Percentiles rank a stretch among this genome's conserved stretches.
Evolutionary conservation across 2,113 vertebrate species (phyloP).

Genomic region (Triplophysa tibetana): DNA sequence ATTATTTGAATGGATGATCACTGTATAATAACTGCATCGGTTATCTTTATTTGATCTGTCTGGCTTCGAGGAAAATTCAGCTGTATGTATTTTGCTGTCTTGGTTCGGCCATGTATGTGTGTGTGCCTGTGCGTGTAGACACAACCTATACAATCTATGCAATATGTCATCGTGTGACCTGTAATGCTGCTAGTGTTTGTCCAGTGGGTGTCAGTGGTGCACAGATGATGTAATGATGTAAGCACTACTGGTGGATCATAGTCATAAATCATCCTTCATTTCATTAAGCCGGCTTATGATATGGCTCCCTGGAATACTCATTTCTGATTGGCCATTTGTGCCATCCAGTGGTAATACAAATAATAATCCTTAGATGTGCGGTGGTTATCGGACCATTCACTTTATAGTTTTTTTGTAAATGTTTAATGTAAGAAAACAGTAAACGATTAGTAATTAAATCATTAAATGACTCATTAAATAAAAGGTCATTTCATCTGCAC

Average conservation of each 20-base stretch:
- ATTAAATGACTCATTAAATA: too few relatives aligned
- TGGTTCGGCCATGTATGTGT: too few relatives aligned
- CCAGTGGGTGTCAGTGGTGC: conserved; percentile 72
- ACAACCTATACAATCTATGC: not conserved
- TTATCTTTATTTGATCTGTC: not conserved
- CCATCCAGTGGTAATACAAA: too few relatives aligned
- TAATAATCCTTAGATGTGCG: too few relatives aligned
- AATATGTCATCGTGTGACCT: conserved; percentile 13
- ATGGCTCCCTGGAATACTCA: too few relatives aligned
- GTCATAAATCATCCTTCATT: not conserved
- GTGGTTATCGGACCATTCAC: too few relatives aligned
- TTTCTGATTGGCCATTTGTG: too few relatives aligned
- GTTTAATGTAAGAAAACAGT: too few relatives aligned
- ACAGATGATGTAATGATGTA: conserved; percentile 58
- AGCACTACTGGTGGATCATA: not conserved
- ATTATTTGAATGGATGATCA: conserved; percentile 28
- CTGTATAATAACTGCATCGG: not conserved
- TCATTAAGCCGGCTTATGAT: not conserved
- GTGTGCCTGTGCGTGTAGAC: not conserved
- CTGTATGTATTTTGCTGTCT: too few relatives aligned
- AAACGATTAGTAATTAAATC: too few relatives aligned
- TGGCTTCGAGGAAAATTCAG: not conserved
- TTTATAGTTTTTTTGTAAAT: too few relatives aligned
- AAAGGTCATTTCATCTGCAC: too few relatives aligned
- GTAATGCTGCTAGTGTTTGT: conserved; percentile 42